Conservation (phyloP, 2,797 vertebrate genomes). For the Spheniscus humboldti region DNA sequence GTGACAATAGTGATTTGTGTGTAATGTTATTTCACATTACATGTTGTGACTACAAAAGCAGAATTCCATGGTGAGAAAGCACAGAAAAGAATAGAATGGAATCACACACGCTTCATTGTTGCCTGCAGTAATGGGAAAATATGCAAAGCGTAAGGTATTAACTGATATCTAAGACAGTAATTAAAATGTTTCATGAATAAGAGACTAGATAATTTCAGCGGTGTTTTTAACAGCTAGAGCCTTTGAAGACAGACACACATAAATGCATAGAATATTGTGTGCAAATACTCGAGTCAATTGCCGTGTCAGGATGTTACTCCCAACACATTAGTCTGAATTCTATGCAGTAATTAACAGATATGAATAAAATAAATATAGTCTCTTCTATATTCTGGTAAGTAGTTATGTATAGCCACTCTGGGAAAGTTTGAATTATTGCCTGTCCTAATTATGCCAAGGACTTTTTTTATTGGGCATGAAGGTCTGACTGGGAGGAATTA, state of each 20-base stretch:
- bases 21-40: background rate
- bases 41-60: background rate
- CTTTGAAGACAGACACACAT: background rate
- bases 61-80: background rate
- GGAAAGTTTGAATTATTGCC: slow-evolving; percentile 16
- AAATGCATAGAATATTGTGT: background rate
- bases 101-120: background rate
- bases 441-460: slow-evolving; percentile 16
- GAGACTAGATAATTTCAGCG: background rate
- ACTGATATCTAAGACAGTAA: background rate
- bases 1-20: background rate
- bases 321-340: slow-evolving; percentile 16
- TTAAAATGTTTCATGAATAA: slow-evolving; percentile 29
- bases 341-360: slow-evolving; percentile 23
- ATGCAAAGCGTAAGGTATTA: background rate
- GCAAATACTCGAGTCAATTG: background rate
- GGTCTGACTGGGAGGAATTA: slow-evolving; percentile 17
- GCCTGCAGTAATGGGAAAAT: background rate
- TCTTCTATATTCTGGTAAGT: background rate
- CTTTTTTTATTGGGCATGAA: slow-evolving; percentile 8
- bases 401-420: slow-evolving; percentile 16
- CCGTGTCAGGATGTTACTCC: background rate
- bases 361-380: slow-evolving; percentile 3
- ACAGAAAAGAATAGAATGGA: background rate
- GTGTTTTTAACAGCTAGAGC: background rate